Percentiles rank a stretch among this genome's conserved stretches.
Evolutionary conservation across 1,140 invertebrate species (phyloP).

Genomic region (Amyelois transitella): DNA sequence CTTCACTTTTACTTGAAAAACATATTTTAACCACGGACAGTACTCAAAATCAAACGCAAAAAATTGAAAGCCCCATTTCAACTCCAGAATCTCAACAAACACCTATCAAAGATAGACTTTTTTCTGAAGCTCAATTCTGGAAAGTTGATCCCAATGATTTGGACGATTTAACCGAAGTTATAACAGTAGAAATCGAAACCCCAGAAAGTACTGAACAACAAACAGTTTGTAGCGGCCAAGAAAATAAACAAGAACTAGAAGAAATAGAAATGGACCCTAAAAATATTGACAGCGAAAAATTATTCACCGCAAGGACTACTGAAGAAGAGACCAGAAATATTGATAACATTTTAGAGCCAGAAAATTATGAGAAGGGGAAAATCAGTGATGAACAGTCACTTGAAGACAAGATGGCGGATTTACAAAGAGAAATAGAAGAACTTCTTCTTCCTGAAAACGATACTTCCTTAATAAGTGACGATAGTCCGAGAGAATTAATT

Average conservation of each 20-base stretch:
- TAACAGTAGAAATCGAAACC: not conserved
- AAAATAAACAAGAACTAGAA: not conserved
- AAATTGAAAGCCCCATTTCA: slow-evolving; percentile 15
- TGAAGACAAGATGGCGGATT: slow-evolving; percentile 66
- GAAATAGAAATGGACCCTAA: not conserved
- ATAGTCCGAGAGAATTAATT: slow-evolving; percentile 43
- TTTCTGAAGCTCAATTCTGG: slow-evolving; percentile 64
- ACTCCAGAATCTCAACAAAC: slow-evolving; percentile 60
- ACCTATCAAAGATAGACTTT: slow-evolving; percentile 60
- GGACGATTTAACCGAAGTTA: slow-evolving; percentile 8
- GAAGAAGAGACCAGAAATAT: not conserved
- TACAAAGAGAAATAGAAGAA: slow-evolving; percentile 69
- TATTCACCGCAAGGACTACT: not conserved
- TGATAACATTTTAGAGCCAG: not conserved
- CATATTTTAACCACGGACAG: too few species aligned
- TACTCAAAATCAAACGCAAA: not conserved
- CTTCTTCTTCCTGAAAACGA: slow-evolving; percentile 64
- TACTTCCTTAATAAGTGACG: slow-evolving; percentile 43
- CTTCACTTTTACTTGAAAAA: too few species aligned
- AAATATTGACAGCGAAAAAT: not conserved
- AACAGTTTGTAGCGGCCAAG: too few species aligned
- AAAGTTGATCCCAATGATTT: slow-evolving; percentile 44
- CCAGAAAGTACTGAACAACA: not conserved
- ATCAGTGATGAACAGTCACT: slow-evolving; percentile 57
- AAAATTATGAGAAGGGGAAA: slow-evolving; percentile 25